Conservation (phyloP, 2,797 vertebrate species). For the Cyprinella venusta region DNA sequence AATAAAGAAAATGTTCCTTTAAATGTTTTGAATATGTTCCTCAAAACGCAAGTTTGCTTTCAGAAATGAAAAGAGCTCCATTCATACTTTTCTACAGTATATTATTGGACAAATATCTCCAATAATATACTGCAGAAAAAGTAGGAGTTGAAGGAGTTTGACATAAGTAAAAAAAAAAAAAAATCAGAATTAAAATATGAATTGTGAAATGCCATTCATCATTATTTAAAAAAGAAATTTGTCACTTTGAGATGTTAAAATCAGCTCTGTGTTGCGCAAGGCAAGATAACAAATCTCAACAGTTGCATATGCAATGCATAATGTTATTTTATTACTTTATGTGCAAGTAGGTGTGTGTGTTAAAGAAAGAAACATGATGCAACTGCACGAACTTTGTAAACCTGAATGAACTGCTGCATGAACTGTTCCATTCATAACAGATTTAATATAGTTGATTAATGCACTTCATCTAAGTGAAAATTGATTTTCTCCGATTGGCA, state of each 20-base stretch:
- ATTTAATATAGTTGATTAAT: not conserved
- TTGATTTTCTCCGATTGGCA: not conserved
- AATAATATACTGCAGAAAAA: not conserved
- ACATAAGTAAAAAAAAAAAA: not conserved
- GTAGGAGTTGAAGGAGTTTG: not conserved
- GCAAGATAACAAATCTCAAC: not conserved
- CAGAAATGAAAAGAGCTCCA: not conserved
- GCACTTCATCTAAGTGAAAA: not conserved
- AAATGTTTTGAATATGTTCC: not conserved
- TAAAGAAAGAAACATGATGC: not conserved
- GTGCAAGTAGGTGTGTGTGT: not conserved
- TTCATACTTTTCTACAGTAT: too few species aligned
- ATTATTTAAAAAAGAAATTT: not conserved
- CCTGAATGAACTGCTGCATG: not conserved
- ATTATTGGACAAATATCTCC: too few species aligned
- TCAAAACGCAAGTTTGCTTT: not conserved
- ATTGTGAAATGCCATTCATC: not conserved
- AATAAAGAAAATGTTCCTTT: too few species aligned
- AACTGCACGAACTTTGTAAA: not conserved
- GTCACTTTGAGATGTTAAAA: not conserved
- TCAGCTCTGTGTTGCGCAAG: not conserved
- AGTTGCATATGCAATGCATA: not conserved
- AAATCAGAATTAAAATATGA: not conserved
- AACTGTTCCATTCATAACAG: not conserved
- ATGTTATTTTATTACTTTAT: not conserved